These are phyloP conservation scores for Micrasema longulum DNA, from an alignment of 1,140 invertebrate species.

Conservation along the genomic window DNA sequence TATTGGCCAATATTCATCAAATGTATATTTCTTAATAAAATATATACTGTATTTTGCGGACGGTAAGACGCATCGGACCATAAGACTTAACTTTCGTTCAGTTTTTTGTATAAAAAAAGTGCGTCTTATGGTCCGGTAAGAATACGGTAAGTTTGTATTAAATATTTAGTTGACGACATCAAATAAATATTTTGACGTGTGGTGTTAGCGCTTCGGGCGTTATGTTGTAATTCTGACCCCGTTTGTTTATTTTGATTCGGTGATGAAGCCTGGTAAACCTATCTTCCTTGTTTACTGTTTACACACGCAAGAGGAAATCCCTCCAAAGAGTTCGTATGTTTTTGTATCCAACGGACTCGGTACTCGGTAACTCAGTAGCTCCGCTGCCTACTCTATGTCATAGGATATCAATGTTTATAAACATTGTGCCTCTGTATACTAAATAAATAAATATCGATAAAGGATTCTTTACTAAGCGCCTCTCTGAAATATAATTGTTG, in stretches of 20 bases:
- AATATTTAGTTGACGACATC: too few relatives aligned
- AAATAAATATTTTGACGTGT: too few relatives aligned
- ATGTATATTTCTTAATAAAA: too few relatives aligned
- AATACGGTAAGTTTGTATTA: too few relatives aligned
- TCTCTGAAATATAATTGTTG: too few relatives aligned
- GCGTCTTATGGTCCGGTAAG: too few relatives aligned
- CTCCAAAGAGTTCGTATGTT: conserved; percentile 16
- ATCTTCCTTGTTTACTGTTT: conserved; percentile 20
- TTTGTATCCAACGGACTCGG: conserved; percentile 4
- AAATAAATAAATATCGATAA: neutral
- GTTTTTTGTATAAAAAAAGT: too few relatives aligned
- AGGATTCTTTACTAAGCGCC: neutral
- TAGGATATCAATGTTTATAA: conserved; percentile 32
- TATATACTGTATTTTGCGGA: too few relatives aligned
- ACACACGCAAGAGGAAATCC: conserved; percentile 21
- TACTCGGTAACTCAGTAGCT: conserved; percentile 1
- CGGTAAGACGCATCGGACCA: too few relatives aligned
- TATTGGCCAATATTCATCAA: too few relatives aligned
- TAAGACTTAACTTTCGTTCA: too few relatives aligned
- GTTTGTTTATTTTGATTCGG: conserved; percentile 29
- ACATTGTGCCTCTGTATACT: conserved; percentile 2
- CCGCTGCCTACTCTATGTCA: conserved; percentile 9
- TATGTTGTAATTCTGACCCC: conserved; percentile 4
- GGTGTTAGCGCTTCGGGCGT: neutral
- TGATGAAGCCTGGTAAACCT: conserved; percentile 13